Evolutionary conservation across 2,797 vertebrate species (phyloP).

Genomic region (Hoplostethus atlanticus): DNA sequence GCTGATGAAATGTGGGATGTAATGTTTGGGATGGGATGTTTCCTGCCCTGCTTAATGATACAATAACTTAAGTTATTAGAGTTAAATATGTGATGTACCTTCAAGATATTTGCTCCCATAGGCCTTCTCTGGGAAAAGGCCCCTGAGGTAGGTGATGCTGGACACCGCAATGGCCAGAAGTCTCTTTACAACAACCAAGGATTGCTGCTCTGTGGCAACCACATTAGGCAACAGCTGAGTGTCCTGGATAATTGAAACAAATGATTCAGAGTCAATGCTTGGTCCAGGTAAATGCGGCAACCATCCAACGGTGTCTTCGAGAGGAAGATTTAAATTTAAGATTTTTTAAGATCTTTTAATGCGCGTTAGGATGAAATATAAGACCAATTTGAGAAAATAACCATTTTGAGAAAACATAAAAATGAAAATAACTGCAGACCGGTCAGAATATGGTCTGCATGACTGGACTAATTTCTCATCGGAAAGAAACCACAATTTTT

Average conservation of each 20-base stretch:
- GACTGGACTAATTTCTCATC: too few relatives aligned
- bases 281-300: neutral
- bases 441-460: too few relatives aligned
- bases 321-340: too few relatives aligned
- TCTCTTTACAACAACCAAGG: constrained; percentile 89
- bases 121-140: constrained; percentile 93
- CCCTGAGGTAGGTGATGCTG: constrained; percentile 93
- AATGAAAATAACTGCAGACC: too few relatives aligned
- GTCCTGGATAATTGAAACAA: constrained; percentile 69
- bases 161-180: constrained; percentile 92
- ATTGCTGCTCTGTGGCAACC: constrained; percentile 87
- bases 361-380: too few relatives aligned
- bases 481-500: too few relatives aligned
- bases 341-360: too few relatives aligned
- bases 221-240: constrained; percentile 83
- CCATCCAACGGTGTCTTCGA: neutral
- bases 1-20: neutral
- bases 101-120: constrained; percentile 90
- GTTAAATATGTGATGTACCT: constrained; percentile 76
- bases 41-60: too few relatives aligned
- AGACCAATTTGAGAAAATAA: too few relatives aligned
- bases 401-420: too few relatives aligned
- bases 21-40: too few relatives aligned
- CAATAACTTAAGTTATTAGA: too few relatives aligned
- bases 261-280: constrained; percentile 9